Evolutionary conservation across 92 coral and sea anemone species (phyloP).

Genomic region (Palythoa grandis): DNA sequence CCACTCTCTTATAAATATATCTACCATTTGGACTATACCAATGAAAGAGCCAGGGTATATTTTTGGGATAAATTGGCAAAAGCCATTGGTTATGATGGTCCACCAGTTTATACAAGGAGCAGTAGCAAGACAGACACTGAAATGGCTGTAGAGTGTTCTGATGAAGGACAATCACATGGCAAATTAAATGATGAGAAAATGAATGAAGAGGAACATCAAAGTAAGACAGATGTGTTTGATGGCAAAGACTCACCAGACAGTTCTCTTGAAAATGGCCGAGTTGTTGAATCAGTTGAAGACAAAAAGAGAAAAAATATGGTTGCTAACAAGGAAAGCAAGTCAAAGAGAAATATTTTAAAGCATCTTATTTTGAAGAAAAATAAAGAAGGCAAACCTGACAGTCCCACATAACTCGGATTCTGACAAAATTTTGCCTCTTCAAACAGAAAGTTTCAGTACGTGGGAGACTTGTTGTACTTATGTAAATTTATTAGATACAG

Average conservation of each 20-base stretch:
- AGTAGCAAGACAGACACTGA: not conserved
- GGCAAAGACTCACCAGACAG: not conserved
- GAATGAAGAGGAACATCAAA: not conserved
- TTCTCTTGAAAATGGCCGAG: not conserved
- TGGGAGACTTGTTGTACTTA: too few relatives aligned
- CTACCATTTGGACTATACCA: conserved; percentile 68
- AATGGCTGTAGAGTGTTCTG: not conserved
- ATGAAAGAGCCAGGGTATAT: conserved; percentile 25
- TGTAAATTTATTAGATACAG: too few relatives aligned
- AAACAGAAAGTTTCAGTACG: too few relatives aligned
- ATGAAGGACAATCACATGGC: not conserved
- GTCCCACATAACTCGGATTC: not conserved
- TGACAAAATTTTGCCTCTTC: too few relatives aligned
- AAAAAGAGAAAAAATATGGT: not conserved
- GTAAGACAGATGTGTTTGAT: not conserved
- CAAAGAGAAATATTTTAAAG: not conserved
- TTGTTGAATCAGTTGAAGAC: not conserved
- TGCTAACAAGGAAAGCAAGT: not conserved
- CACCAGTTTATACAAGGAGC: not conserved
- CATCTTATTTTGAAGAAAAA: not conserved
- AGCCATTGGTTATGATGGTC: conserved; percentile 2
- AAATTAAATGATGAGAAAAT: not conserved
- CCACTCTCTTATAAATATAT: conserved; percentile 63
- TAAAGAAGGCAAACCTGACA: not conserved
- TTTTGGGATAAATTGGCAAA: conserved; percentile 43